Evolutionary conservation across 1,140 invertebrate genomes (phyloP).

Genomic region (Tribolium castaneum): DNA sequence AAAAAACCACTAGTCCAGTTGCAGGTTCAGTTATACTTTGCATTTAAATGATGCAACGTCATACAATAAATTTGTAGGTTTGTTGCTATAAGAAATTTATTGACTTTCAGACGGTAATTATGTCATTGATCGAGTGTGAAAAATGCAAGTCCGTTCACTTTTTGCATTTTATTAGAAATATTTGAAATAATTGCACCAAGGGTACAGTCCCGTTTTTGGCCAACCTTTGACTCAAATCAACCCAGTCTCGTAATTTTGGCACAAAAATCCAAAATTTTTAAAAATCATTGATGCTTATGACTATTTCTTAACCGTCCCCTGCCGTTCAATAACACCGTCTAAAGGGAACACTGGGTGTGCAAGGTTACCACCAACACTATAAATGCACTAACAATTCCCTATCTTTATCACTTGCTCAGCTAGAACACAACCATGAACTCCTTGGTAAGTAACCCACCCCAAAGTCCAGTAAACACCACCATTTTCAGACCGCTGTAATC

Average conservation of each 20-base stretch:
- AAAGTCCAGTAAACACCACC: background rate
- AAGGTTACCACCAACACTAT: slow-evolving; percentile 44
- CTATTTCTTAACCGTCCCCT: background rate
- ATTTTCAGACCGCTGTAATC: slow-evolving; percentile 43
- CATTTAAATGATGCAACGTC: background rate
- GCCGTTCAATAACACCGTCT: slow-evolving; percentile 41
- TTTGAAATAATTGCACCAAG: background rate
- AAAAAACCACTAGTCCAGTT: background rate
- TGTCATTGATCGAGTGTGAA: slow-evolving; percentile 6
- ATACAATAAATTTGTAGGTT: background rate
- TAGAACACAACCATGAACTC: slow-evolving; percentile 45
- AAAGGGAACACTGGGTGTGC: slow-evolving; percentile 44
- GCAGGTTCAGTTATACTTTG: background rate
- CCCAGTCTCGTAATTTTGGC: background rate
- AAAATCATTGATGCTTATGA: background rate
- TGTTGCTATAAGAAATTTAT: background rate
- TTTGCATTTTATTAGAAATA: slow-evolving; percentile 6
- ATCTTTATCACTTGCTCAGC: slow-evolving; percentile 44
- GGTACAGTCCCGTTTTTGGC: background rate
- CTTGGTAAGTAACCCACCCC: slow-evolving; percentile 44
- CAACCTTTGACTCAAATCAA: background rate
- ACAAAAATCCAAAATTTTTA: background rate
- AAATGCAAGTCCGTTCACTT: slow-evolving; percentile 29
- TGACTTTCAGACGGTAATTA: slow-evolving; percentile 4
- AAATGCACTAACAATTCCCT: slow-evolving; percentile 43